Evolutionary conservation across 2,113 vertebrate species (phyloP).

Genomic region (Plectropomus leopardus): DNA sequence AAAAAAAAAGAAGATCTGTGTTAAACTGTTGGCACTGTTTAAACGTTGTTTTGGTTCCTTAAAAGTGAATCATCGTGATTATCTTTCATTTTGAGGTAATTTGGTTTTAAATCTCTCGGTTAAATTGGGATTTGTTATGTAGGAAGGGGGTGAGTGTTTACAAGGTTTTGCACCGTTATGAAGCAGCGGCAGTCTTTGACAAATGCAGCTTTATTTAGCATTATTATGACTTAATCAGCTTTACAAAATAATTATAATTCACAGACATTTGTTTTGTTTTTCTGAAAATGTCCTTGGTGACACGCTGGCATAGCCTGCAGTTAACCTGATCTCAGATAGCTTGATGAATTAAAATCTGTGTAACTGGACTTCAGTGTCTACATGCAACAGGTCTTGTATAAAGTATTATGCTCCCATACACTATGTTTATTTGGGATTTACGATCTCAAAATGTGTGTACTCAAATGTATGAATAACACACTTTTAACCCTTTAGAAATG

Average conservation of each 20-base stretch:
- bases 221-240: conserved; percentile 61
- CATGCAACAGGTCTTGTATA: background rate
- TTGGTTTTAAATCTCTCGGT: conserved; percentile 62
- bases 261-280: conserved; percentile 55
- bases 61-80: conserved; percentile 58
- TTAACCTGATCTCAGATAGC: conserved; percentile 41
- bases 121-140: conserved; percentile 57
- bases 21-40: background rate
- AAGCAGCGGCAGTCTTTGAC: conserved; percentile 47
- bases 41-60: conserved; percentile 35
- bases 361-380: conserved; percentile 1
- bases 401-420: background rate
- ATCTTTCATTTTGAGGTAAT: conserved; percentile 61
- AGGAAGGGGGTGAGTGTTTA: conserved; percentile 19
- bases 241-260: conserved; percentile 53
- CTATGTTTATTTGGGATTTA: background rate
- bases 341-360: conserved; percentile 36
- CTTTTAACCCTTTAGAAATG: too few species aligned
- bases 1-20: background rate
- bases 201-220: conserved; percentile 54
- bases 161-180: conserved; percentile 44
- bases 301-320: conserved; percentile 35
- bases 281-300: conserved; percentile 49
- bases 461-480: too few species aligned
- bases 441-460: background rate